Evolutionary conservation across 2,113 vertebrate species (phyloP).

Genomic region (Chamaetylas fuelleborni): DNA sequence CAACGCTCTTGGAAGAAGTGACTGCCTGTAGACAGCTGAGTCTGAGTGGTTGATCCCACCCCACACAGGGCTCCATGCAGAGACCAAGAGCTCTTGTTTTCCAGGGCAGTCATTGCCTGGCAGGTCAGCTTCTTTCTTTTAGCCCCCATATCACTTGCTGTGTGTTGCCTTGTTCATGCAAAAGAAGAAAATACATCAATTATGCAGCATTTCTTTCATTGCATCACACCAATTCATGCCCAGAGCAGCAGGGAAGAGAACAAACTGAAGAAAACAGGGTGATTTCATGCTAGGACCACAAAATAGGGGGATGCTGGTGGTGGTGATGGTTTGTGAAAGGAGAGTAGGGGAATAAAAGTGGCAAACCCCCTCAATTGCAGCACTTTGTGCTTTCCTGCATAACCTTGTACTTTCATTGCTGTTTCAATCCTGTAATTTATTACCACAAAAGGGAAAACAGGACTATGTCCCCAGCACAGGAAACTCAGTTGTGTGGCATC

Average conservation of each 20-base stretch:
- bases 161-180: not conserved
- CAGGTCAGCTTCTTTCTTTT: not conserved
- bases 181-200: not conserved
- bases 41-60: rapidly evolving
- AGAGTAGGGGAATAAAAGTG: not conserved
- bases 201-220: not conserved
- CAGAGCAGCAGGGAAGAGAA: not conserved
- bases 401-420: not conserved
- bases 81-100: rapidly evolving
- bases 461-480: not conserved
- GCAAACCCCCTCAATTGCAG: not conserved
- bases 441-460: not conserved
- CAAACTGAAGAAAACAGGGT: not conserved
- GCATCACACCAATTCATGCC: not conserved
- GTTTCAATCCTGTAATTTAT: not conserved
- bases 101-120: not conserved
- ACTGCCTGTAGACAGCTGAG: not conserved
- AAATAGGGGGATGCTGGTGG: not conserved
- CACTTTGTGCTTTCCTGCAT: not conserved
- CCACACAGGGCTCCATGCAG: not conserved
- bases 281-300: not conserved
- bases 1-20: rapidly evolving
- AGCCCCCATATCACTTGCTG: not conserved
- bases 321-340: not conserved
- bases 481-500: not conserved